A percentile compares a stretch with the other conserved stretches of the same genome.
Conservation (phyloP, 2,797 vertebrate species). For the Bovichtus diacanthus region DNA sequence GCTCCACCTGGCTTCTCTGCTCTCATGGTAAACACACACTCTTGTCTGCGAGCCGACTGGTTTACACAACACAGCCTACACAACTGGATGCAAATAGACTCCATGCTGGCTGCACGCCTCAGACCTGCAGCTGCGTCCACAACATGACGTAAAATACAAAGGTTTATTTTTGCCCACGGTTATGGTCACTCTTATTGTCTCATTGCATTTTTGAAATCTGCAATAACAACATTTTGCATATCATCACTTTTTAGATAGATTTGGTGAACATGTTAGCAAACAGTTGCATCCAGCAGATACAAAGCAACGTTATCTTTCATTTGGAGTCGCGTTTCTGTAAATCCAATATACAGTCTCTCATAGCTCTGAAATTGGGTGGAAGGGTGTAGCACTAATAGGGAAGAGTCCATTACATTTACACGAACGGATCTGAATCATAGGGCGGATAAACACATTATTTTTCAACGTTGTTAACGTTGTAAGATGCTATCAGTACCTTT, state of each 20-base stretch:
- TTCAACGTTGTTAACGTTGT: too few relatives aligned
- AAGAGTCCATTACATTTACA: too few relatives aligned
- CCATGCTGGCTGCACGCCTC: conserved; percentile 17
- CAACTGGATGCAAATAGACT: conserved; percentile 24
- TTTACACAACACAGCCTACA: conserved; percentile 49
- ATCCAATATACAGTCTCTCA: not conserved
- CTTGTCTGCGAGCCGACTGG: conserved; percentile 32
- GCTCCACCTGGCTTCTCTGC: conserved; percentile 58
- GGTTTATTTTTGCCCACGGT: not conserved
- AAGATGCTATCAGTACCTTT: too few relatives aligned
- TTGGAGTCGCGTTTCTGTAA: not conserved
- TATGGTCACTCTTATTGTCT: not conserved
- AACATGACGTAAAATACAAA: not conserved
- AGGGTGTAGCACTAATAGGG: too few relatives aligned
- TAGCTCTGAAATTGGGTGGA: too few relatives aligned
- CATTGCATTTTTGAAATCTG: not conserved
- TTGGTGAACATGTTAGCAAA: not conserved
- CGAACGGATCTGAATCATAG: too few relatives aligned
- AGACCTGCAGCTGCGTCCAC: conserved; percentile 30
- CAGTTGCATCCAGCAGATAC: not conserved
- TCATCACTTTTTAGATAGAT: not conserved
- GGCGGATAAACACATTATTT: too few relatives aligned
- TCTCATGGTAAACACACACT: conserved; percentile 68
- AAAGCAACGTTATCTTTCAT: not conserved
- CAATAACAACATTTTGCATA: not conserved